phyloP scores from a whole-genome alignment of 2,888 invertebrate genomes.

The Noctua comes region DNA sequence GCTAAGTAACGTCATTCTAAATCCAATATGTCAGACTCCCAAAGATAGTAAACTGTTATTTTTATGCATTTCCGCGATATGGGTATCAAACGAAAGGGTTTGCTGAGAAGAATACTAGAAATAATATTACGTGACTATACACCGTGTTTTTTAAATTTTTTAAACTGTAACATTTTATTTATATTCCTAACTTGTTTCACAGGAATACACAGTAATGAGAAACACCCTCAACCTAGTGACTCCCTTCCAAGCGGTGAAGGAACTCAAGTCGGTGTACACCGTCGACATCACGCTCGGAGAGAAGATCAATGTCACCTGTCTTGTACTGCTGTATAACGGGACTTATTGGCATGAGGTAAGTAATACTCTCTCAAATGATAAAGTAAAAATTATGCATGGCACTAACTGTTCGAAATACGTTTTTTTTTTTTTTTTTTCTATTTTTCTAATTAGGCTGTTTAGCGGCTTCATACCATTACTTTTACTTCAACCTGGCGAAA shows the following conservation, averaged over 20 bases:
- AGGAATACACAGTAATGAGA: conserved; percentile 89
- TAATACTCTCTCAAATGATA: not conserved
- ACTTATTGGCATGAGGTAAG: conserved; percentile 90
- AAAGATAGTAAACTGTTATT: not conserved
- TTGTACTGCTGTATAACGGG: conserved; percentile 85
- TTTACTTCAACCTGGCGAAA: too few relatives aligned
- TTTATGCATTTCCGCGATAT: too few relatives aligned
- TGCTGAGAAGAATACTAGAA: too few relatives aligned
- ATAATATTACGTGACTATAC: too few relatives aligned
- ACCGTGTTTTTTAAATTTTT: too few relatives aligned
- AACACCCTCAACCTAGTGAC: conserved; percentile 90
- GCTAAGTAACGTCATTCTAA: not conserved
- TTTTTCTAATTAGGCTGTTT: too few relatives aligned
- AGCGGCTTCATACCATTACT: too few relatives aligned
- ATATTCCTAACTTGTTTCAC: conserved; percentile 48
- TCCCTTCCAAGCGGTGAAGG: conserved; percentile 86
- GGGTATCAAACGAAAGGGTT: too few relatives aligned
- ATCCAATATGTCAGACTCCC: not conserved
- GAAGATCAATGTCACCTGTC: conserved; percentile 85
- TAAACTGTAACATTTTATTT: too few relatives aligned
- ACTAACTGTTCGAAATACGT: too few relatives aligned
- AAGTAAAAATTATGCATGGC: too few relatives aligned
- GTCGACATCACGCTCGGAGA: conserved; percentile 86
- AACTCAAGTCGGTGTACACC: conserved; percentile 88
- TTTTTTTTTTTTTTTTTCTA: too few relatives aligned